These are phyloP conservation scores for Tanypteryx hageni DNA, from an alignment of 2,888 invertebrate genomes.

Conservation along the genomic window DNA sequence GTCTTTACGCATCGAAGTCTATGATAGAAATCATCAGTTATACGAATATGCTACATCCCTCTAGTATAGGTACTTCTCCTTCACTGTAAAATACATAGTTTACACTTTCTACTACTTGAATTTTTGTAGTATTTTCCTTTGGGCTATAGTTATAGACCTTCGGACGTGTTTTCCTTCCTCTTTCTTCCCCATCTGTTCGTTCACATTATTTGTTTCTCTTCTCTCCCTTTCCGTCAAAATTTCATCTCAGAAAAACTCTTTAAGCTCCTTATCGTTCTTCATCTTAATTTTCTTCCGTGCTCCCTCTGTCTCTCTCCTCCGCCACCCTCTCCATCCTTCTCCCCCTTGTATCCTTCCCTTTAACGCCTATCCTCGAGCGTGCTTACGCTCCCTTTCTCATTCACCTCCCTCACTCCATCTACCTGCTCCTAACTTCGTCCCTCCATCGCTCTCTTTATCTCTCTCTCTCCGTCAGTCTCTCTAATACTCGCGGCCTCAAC, in stretches of 20 bases:
- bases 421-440: neutral
- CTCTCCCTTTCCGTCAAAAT: neutral
- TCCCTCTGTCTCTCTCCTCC: neutral
- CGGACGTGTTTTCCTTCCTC: neutral
- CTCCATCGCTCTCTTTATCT: neutral
- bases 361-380: neutral
- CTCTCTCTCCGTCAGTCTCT: neutral
- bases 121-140: too few species aligned
- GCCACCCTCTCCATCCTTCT: neutral
- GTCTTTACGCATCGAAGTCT: too few species aligned
- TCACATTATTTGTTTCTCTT: neutral
- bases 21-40: too few species aligned
- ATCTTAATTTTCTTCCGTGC: neutral
- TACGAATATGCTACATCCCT: too few species aligned
- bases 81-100: too few species aligned
- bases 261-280: neutral
- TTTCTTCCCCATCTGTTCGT: neutral
- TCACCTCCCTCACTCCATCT: neutral
- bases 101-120: too few species aligned
- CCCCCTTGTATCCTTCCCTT: neutral
- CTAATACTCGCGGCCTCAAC: neutral
- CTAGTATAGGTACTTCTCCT: too few species aligned
- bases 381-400: constrained; percentile 7
- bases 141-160: too few species aligned
- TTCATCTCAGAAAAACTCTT: neutral